Evolutionary conservation across 2,888 invertebrate genomes (phyloP).

Genomic region (Thera britannica): DNA sequence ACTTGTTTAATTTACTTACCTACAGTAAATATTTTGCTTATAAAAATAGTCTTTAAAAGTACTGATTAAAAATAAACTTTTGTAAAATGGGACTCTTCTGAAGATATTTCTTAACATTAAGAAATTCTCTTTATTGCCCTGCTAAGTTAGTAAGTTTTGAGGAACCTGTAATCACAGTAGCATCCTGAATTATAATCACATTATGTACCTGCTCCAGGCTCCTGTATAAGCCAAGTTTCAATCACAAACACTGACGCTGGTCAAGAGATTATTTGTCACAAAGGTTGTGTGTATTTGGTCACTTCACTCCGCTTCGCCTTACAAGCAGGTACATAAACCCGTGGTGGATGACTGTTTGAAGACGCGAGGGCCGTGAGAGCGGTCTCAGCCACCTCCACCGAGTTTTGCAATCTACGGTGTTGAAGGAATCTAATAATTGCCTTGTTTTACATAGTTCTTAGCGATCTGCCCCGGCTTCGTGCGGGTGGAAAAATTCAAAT

Average conservation of each 20-base stretch:
- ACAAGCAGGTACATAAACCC: conserved; percentile 44
- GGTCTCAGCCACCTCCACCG: conserved; percentile 50
- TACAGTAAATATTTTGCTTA: no score
- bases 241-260: neutral
- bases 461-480: no score
- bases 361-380: conserved; percentile 45
- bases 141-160: no score
- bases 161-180: neutral
- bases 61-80: no score
- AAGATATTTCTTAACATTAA: no score
- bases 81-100: no score
- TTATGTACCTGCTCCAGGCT: neutral
- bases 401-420: conserved; percentile 40
- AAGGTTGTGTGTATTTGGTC: neutral
- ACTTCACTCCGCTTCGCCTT: conserved; percentile 25
- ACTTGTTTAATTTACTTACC: no score
- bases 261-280: neutral
- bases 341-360: conserved; percentile 49
- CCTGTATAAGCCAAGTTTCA: no score
- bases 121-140: no score
- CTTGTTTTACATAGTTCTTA: conserved; percentile 4
- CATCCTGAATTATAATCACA: neutral
- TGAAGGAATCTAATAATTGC: conserved; percentile 30
- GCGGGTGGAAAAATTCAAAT: no score
- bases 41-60: no score